These are phyloP conservation scores for Brachionus manjavacas DNA, from an alignment of 1,140 invertebrate genomes.

Conservation along the genomic window DNA sequence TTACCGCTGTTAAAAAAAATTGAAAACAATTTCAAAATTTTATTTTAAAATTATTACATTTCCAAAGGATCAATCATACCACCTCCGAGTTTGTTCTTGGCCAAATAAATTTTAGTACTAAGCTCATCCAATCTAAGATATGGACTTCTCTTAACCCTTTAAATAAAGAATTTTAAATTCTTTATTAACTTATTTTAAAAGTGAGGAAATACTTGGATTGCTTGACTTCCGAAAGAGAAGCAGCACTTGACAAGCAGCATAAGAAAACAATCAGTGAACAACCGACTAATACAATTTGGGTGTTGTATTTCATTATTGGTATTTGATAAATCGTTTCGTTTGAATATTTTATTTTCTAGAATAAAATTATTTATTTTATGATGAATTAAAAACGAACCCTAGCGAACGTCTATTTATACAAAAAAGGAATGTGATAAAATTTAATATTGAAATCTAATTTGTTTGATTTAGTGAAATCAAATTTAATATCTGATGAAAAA, in stretches of 20 bases:
- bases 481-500: background rate
- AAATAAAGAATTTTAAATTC: background rate
- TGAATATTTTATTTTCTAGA: background rate
- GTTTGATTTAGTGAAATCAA: background rate
- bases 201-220: background rate
- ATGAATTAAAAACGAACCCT: background rate
- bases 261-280: background rate
- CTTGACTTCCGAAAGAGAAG: background rate
- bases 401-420: background rate
- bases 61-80: conserved; percentile 32
- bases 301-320: conserved; percentile 35
- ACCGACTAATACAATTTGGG: background rate
- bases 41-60: conserved; percentile 12
- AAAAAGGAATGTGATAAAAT: background rate
- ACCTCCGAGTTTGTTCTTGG: conserved; percentile 38
- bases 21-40: background rate
- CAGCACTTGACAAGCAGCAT: conserved; percentile 1
- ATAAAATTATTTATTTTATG: background rate
- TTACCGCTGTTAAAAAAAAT: background rate
- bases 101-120: conserved; percentile 41
- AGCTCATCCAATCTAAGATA: conserved; percentile 38
- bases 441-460: background rate
- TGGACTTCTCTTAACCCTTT: conserved; percentile 30
- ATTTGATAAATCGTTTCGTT: background rate
- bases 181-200: background rate